Conservation (phyloP, 2,797 vertebrate species). For the Premnoplex brunnescens region DNA sequence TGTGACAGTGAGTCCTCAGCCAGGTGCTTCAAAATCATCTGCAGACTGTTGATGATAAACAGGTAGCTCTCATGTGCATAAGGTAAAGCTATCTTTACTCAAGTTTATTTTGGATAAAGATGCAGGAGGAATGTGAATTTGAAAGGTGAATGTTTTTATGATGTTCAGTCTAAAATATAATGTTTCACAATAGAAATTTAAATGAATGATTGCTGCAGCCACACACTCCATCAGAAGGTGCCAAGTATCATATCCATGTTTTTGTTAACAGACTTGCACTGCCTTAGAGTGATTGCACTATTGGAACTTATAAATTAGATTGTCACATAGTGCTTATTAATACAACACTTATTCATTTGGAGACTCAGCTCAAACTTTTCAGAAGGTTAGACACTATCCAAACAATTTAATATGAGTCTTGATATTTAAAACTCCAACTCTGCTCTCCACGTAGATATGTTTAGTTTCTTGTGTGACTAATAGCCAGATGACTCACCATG, state of each 20-base stretch:
- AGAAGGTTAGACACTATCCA: neutral
- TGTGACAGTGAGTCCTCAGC: neutral
- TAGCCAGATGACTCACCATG: conserved; percentile 20
- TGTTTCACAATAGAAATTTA: neutral
- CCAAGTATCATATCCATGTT: neutral
- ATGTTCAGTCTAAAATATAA: neutral
- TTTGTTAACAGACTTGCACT: neutral
- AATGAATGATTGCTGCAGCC: neutral
- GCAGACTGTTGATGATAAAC: neutral
- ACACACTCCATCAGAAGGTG: neutral
- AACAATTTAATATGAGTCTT: neutral
- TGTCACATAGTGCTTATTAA: neutral
- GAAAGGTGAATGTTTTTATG: neutral
- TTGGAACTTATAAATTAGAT: neutral
- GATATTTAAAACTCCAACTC: neutral
- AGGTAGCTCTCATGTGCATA: neutral
- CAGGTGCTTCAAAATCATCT: neutral
- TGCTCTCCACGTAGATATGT: neutral
- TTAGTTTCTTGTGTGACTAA: conserved; percentile 29
- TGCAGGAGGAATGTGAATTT: neutral
- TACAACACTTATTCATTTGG: neutral
- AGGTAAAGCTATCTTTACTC: neutral
- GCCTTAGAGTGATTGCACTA: neutral
- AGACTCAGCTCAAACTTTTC: neutral
- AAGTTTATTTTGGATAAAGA: neutral